These are phyloP conservation scores for Yasuhikotakia modesta DNA, from an alignment of 2,797 vertebrate genomes.

Conservation along the genomic window DNA sequence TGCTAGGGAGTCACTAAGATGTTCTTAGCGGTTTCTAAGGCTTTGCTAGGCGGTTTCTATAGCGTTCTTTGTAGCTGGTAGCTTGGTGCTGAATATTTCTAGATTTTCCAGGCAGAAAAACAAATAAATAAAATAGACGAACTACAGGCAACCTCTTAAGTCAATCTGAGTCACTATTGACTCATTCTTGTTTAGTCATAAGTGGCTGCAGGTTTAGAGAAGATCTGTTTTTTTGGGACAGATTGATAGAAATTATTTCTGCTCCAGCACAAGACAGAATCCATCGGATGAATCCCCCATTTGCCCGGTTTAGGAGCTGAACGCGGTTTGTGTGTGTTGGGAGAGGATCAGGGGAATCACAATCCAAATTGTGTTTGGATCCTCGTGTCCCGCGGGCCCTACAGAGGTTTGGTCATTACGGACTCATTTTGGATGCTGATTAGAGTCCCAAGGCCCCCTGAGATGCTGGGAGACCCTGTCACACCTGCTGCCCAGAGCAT, in stretches of 20 bases:
- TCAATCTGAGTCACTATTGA: neutral
- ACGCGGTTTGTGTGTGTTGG: constrained; percentile 31
- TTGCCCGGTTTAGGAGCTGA: constrained; percentile 20
- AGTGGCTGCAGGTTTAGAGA: neutral
- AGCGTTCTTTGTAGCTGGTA: too few species aligned
- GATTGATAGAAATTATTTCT: constrained; percentile 1
- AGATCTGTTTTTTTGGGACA: neutral
- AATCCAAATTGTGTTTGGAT: constrained; percentile 73
- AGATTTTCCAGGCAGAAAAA: too few species aligned
- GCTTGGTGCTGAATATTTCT: too few species aligned
- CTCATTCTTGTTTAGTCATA: constrained; percentile 18
- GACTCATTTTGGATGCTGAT: constrained; percentile 76
- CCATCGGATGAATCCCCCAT: neutral
- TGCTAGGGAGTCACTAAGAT: neutral
- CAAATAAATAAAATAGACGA: neutral
- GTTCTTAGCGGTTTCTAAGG: neutral
- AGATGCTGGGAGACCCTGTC: constrained; percentile 64
- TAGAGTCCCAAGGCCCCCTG: constrained; percentile 75
- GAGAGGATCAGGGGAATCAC: constrained; percentile 64
- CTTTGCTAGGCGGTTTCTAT: too few species aligned
- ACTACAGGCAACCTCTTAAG: neutral
- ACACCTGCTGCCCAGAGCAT: constrained; percentile 76
- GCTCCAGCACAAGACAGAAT: neutral
- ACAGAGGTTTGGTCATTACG: constrained; percentile 74
- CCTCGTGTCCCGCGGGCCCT: constrained; percentile 33